These are phyloP conservation scores for Protosalanx chinensis DNA, from an alignment of 2,797 vertebrate genomes.

Conservation along the genomic window DNA sequence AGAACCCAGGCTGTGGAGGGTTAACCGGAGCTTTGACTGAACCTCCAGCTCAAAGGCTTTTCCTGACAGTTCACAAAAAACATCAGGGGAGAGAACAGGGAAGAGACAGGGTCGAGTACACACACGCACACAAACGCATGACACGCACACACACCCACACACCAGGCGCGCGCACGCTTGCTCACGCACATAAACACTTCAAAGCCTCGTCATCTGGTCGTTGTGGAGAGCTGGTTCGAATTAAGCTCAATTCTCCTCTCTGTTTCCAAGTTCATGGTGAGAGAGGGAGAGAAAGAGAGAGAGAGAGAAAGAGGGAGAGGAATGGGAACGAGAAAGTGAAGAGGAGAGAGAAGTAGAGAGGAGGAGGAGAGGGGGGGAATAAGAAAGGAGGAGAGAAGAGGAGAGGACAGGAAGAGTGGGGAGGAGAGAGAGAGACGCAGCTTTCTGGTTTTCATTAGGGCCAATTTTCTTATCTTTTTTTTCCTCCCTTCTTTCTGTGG, in stretches of 20 bases:
- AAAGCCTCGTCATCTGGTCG: constrained; percentile 85
- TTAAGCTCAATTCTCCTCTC: constrained; percentile 85
- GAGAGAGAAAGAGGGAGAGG: constrained; percentile 5
- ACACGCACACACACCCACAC: not conserved
- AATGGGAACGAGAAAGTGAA: too few relatives aligned
- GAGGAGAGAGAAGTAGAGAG: not conserved
- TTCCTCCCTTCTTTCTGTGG: constrained; percentile 75
- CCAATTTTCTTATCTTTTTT: constrained; percentile 93
- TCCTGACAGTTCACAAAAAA: constrained; percentile 75
- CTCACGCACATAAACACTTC: constrained; percentile 79
- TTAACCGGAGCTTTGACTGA: constrained; percentile 63
- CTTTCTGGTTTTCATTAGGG: constrained; percentile 94
- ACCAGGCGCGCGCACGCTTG: constrained; percentile 38
- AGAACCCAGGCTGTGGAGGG: constrained; percentile 47
- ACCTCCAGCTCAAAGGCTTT: constrained; percentile 73
- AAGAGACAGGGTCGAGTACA: constrained; percentile 38
- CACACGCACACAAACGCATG: not conserved
- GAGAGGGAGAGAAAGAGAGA: constrained; percentile 59
- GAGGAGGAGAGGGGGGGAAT: not conserved
- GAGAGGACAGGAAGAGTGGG: not conserved
- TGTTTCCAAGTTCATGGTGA: constrained; percentile 84
- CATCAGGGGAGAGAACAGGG: constrained; percentile 31
- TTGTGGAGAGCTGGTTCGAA: constrained; percentile 85
- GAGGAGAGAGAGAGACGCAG: constrained; percentile 31
- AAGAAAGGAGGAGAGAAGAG: not conserved